phyloP scores from a whole-genome alignment of 92 coral and sea anemone genomes.

The Virgularia gustaviana region DNA sequence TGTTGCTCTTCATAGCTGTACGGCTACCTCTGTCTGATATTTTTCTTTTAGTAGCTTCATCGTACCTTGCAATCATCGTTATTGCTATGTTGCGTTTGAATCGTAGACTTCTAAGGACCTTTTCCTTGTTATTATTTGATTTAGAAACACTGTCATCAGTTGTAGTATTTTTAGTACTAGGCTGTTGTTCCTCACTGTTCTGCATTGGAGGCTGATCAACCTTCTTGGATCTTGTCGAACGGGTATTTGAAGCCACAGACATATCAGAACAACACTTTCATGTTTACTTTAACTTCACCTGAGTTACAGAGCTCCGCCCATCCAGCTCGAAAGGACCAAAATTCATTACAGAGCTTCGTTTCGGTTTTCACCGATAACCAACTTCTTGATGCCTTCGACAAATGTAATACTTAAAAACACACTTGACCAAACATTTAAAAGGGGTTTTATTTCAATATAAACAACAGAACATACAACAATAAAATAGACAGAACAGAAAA shows the following conservation, averaged over 20 bases:
- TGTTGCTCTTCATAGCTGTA: background rate
- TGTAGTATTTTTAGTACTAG: background rate
- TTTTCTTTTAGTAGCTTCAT: background rate
- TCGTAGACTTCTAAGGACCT: background rate
- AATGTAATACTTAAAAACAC: too few relatives aligned
- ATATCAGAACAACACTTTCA: background rate
- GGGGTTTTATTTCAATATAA: too few relatives aligned
- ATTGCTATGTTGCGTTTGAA: background rate
- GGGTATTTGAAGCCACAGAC: background rate
- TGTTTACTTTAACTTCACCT: background rate
- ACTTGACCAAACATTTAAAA: too few relatives aligned
- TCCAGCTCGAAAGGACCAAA: constrained; percentile 51
- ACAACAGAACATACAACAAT: too few relatives aligned
- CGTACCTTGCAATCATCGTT: background rate
- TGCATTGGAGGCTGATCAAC: background rate
- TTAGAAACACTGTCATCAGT: background rate
- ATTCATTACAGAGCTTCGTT: background rate
- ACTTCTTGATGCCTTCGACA: background rate
- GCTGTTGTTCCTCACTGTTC: background rate
- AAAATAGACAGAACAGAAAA: too few relatives aligned
- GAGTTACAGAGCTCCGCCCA: background rate
- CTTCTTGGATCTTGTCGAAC: background rate
- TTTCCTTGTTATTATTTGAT: background rate
- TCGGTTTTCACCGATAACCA: background rate
- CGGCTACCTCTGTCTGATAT: constrained; percentile 1